Evolutionary conservation across 2,797 vertebrate species (phyloP), one percentile per base, ranked within the genome.

Genomic region (Carapus acus): DNA sequence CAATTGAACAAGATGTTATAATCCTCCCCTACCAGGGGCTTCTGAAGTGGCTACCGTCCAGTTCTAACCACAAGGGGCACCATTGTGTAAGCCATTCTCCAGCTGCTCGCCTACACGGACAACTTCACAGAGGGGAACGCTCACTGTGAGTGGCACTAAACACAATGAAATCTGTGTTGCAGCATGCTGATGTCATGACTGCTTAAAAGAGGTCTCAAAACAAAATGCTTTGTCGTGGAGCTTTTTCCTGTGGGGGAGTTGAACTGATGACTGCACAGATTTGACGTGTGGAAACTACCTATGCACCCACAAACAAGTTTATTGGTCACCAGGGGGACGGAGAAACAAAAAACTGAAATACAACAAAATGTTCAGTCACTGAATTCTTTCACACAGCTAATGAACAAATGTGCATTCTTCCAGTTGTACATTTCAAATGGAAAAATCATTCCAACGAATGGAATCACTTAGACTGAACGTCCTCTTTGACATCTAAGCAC

Each of bases 131-230:
- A 67, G 65, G 74, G 55, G 58, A 67, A 80, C 76, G 69, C 71
- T 81, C 61, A 69, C 77, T 67, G 45, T 62, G 59, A 71, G 67
- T 74, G 74, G 62, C 77, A 67, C 61, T 54, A 59, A 49, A 50
- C 72, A 90, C 87, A 90, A 88, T 84, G 81, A 81, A 73, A 67
- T 63, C 79, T 82, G 68, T 90, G 86, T 88, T 79, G 60, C 46
- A 63, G 63, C 50, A 11, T 59, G 64, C 51, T 67, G 74, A 83
- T 57, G 63, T 82, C 79, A 85, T 61, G 67, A 65, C 68, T 60
- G 54, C 21, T 57, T 71, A 62, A 67, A 67, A n/a, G n/a, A n/a
- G n/a, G n/a, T n/a, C n/a, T n/a, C n/a, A n/a, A 70, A 81, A 82
- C 64, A 78, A 82, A 74, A 55, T 82, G 81, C 80, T 83, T 82